Evolutionary conservation across 2,797 vertebrate species (phyloP).

Genomic region (Ptychadena robeensis): DNA sequence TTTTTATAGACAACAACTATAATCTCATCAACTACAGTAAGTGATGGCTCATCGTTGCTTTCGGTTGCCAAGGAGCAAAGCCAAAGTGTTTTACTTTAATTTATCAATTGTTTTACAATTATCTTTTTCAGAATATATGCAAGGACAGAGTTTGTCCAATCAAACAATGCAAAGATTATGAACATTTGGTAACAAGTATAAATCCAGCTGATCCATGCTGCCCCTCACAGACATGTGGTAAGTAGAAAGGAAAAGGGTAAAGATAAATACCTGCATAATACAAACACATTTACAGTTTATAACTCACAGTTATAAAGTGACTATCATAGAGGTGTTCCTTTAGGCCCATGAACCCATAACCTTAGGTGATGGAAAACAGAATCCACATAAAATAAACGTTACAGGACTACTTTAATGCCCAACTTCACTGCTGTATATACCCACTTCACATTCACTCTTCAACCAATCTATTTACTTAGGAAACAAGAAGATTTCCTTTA

Average conservation of each 20-base stretch:
- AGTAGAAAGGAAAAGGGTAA: not conserved
- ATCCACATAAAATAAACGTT: no score
- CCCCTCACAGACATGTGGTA: slow-evolving; percentile 32
- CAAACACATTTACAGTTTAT: no score
- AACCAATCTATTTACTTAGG: no score
- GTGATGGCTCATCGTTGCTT: not conserved
- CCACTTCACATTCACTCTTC: no score
- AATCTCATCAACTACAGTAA: not conserved
- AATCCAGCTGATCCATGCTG: slow-evolving; percentile 45
- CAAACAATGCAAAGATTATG: not conserved
- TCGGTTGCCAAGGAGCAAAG: not conserved
- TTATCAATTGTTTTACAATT: not conserved
- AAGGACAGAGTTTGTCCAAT: not conserved
- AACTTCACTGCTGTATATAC: no score
- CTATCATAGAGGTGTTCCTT: no score
- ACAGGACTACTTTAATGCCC: no score
- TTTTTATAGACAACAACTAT: slow-evolving; percentile 23
- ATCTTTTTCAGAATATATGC: not conserved
- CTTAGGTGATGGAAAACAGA: no score
- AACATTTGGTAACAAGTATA: not conserved
- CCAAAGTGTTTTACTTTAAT: not conserved
- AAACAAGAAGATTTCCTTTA: no score
- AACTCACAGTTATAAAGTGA: no score
- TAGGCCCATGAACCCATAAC: no score
- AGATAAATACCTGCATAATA: not conserved